Evolutionary conservation across 2,797 vertebrate species (phyloP).

Genomic region (Phoxinus dragarum): DNA sequence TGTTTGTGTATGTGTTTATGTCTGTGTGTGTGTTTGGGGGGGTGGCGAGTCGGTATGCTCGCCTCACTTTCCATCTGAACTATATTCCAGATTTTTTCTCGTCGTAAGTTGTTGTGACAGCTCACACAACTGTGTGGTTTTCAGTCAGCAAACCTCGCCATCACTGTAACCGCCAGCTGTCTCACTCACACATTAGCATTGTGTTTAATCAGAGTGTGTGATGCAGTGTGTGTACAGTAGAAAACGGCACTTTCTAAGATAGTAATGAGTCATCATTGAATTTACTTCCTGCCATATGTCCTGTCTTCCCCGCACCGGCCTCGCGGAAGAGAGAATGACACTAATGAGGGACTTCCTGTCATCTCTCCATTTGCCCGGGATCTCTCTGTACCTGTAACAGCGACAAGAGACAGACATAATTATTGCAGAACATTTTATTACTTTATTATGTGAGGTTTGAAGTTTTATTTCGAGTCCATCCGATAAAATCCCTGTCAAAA

Average conservation of each 20-base stretch:
- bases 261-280: slow-evolving; percentile 42
- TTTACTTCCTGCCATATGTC: slow-evolving; percentile 39
- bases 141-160: slow-evolving; percentile 4
- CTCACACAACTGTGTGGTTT: not conserved
- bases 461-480: slow-evolving; percentile 10
- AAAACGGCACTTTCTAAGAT: not conserved
- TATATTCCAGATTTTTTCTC: slow-evolving; percentile 28
- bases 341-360: slow-evolving; percentile 41
- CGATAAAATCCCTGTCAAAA: slow-evolving; percentile 22
- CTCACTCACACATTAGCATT: slow-evolving; percentile 9
- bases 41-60: not conserved
- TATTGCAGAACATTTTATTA: slow-evolving; percentile 11
- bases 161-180: slow-evolving; percentile 17
- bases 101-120: slow-evolving; percentile 16
- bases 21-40: slow-evolving; percentile 18
- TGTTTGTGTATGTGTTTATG: slow-evolving; percentile 24
- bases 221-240: not conserved
- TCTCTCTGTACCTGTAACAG: slow-evolving; percentile 4
- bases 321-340: slow-evolving; percentile 33
- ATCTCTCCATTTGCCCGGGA: slow-evolving; percentile 12
- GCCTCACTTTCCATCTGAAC: not conserved
- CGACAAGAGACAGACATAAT: not conserved
- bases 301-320: slow-evolving; percentile 9
- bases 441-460: slow-evolving; percentile 8
- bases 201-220: slow-evolving; percentile 36